Percentiles rank a stretch among this genome's conserved stretches.
phyloP scores from a whole-genome alignment of 2,797 vertebrate genomes.

The Chloroceryle amazona region DNA sequence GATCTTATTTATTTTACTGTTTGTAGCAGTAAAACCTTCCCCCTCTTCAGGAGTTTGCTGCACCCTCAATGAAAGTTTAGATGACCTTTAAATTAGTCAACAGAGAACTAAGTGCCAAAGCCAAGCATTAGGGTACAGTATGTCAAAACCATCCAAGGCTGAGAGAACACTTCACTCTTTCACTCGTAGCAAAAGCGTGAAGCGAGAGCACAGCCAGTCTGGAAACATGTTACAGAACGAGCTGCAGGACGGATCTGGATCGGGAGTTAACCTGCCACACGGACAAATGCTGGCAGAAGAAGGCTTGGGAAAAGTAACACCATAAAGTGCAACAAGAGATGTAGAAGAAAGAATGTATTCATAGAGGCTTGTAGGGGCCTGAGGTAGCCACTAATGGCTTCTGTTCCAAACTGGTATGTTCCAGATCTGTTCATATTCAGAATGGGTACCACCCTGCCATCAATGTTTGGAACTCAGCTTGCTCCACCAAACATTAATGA shows the following conservation, averaged over 20 bases:
- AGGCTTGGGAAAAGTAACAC: not conserved
- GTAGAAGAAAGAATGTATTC: not conserved
- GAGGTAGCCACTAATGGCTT: not conserved
- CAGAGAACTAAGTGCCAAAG: not conserved
- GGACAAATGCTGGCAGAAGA: accelerated
- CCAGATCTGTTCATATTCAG: not conserved
- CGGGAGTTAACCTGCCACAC: accelerated
- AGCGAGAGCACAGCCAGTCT: not conserved
- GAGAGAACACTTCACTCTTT: not conserved
- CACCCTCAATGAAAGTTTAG: not conserved
- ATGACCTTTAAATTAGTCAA: not conserved
- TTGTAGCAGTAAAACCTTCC: not conserved
- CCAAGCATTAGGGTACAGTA: not conserved
- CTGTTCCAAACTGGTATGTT: not conserved
- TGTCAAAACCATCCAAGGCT: not conserved
- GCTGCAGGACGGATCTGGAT: not conserved
- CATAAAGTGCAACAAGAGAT: not conserved
- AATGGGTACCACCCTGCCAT: not conserved
- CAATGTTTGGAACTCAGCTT: not conserved
- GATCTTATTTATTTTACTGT: not conserved
- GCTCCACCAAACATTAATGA: not conserved
- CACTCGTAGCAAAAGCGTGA: too few species aligned
- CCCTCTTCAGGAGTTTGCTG: not conserved
- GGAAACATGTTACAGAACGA: not conserved
- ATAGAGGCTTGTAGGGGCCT: not conserved